Evolutionary conservation across 2,113 vertebrate species (phyloP).

Genomic region (Hystrix cristata): DNA sequence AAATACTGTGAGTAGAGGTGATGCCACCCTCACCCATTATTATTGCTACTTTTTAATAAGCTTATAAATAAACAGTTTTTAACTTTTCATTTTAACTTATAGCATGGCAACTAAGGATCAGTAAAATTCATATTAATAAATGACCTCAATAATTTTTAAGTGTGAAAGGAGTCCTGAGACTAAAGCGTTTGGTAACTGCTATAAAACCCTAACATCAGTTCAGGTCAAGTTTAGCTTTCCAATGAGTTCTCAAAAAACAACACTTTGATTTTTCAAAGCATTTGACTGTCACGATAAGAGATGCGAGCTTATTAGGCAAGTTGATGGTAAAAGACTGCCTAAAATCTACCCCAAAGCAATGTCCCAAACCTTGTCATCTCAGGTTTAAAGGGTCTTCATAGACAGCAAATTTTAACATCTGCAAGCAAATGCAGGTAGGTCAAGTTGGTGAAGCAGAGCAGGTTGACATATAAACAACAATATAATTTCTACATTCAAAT

Average conservation of each 20-base stretch:
- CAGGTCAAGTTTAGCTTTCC: not conserved
- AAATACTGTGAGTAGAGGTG: not conserved
- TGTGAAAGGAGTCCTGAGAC: not conserved
- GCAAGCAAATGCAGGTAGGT: not conserved
- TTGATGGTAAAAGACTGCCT: not conserved
- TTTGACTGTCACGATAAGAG: not conserved
- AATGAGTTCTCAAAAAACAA: not conserved
- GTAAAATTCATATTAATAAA: not conserved
- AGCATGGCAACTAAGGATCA: not conserved
- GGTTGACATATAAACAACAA: not conserved
- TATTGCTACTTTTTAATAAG: not conserved
- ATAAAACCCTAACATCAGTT: not conserved
- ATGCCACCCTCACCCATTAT: not conserved
- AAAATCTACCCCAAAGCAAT: conserved; percentile 20
- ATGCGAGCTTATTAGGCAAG: not conserved
- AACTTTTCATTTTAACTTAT: conserved; percentile 18
- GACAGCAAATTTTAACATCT: not conserved
- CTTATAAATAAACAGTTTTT: not conserved
- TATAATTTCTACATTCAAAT: not conserved
- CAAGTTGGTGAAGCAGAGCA: not conserved
- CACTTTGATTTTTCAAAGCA: not conserved
- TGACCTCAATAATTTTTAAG: conserved; percentile 8
- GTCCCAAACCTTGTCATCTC: not conserved
- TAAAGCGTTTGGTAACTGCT: not conserved
- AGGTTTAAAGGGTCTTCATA: not conserved